Evolutionary conservation across 2,113 vertebrate genomes (phyloP).

Genomic region (Protobothrops flavoviridis): DNA sequence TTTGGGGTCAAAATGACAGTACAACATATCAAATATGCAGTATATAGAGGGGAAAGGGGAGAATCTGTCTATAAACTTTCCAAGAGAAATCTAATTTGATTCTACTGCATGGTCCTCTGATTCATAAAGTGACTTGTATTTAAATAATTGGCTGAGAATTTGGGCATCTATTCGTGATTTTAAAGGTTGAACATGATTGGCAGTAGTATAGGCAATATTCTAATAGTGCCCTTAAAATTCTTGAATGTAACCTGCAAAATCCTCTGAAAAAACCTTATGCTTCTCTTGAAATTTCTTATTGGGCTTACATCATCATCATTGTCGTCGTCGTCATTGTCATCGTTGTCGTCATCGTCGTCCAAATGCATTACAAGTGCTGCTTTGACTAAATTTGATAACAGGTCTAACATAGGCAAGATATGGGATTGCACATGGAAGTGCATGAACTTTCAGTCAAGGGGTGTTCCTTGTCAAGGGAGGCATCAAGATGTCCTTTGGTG

Average conservation of each 20-base stretch:
- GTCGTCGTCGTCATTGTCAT: no score
- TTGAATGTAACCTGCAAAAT: background rate
- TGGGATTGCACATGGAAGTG: background rate
- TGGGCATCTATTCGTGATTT: background rate
- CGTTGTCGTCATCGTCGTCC: no score
- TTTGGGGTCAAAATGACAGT: slow-evolving; percentile 25
- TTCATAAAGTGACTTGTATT: background rate
- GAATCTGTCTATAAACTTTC: background rate
- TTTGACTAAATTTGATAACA: background rate
- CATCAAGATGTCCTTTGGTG: background rate
- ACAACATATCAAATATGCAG: background rate
- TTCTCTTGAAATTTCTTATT: background rate
- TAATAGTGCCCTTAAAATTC: background rate
- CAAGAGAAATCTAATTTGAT: background rate
- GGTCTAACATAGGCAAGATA: background rate
- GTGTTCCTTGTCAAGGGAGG: background rate
- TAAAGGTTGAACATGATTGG: background rate
- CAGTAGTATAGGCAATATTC: background rate
- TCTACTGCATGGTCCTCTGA: background rate
- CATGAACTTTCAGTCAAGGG: background rate
- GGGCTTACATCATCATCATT: background rate
- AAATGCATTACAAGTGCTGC: background rate
- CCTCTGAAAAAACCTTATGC: background rate
- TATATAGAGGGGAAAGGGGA: background rate
- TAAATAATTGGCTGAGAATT: background rate